Evolutionary conservation across 2,113 vertebrate species (phyloP), one percentile per base, ranked within the genome.

Genomic region (Morphnarchus princeps): DNA sequence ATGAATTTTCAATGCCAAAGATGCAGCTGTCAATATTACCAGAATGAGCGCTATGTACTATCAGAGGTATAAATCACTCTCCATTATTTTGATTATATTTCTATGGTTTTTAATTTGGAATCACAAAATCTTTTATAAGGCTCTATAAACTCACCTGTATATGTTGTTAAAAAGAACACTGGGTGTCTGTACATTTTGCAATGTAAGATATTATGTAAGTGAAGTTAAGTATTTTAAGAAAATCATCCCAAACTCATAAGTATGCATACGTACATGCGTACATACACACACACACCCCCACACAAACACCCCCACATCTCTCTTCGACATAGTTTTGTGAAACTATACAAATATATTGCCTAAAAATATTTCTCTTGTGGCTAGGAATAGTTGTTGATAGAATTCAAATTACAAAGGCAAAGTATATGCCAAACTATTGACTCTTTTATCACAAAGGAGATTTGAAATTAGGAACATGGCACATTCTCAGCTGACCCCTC

Each of bases 1-100:
- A 97, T 96, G 97, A 98, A 98, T 98, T 98, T 98, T 98, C 97
- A 98, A 98, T 98, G 98, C 98, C 98, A 98, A 98, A 98, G 98
- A 98, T 98, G 94, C 96, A 98, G 98, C 97, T 98, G 97, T 98
- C 89, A 59, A 69, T 97, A 93, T 98, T 95, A 96, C 96, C 97
- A 95, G 92, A 97, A 89, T 71, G 97, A 98, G 95, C 97, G 95
- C 97, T 97, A 98, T 96, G 95, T 97, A 97, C 97, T 98, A 97
- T 97, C 97, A 96, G 96, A 98, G 89, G 93, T 97, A 97, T 93
- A 95, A 94, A 93, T 96, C 97, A 97, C 93, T 97, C 91, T 97
- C 96, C 97, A 97, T 98, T 96, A 65, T 97, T 98, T 98, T 96
- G 90, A 81, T 98, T 98, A 96, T 98, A 97, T 98, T 98, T 98